phyloP scores from a whole-genome alignment of 64 coral and sea anemone species.

The Actinia tenebrosa region DNA sequence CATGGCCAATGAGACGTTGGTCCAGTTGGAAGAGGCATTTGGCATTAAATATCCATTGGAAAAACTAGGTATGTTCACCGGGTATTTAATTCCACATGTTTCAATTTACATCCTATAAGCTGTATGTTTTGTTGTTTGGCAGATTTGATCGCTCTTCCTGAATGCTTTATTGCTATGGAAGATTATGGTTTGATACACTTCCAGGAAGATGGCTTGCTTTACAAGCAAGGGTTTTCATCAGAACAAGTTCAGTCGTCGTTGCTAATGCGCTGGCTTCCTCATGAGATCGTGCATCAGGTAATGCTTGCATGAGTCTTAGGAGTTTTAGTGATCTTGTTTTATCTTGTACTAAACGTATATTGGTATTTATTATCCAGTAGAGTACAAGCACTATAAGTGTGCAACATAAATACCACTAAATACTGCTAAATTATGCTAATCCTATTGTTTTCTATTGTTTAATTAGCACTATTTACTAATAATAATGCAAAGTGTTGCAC shows the following conservation, averaged over 20 bases:
- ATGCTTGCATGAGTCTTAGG: not conserved
- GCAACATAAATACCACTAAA: too few relatives aligned
- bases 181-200: conserved; percentile 92
- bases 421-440: too few relatives aligned
- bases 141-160: conserved; percentile 91
- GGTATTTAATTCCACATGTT: not conserved
- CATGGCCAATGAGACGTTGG: conserved; percentile 45
- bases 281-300: conserved; percentile 6
- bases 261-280: conserved; percentile 22
- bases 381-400: too few relatives aligned
- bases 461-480: too few relatives aligned
- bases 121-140: not conserved
- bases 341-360: too few relatives aligned
- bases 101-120: not conserved
- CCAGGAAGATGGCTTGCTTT: conserved; percentile 53
- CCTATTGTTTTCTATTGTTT: too few relatives aligned
- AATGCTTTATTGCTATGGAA: conserved; percentile 61
- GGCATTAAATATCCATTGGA: conserved; percentile 49
- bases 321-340: too few relatives aligned
- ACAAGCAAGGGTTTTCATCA: conserved; percentile 1
- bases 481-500: too few relatives aligned
- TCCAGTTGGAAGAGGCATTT: conserved; percentile 71
- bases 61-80: conserved; percentile 61
- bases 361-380: too few relatives aligned
- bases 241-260: conserved; percentile 5